These are phyloP conservation scores for Diarsia brunnea DNA, from an alignment of 2,888 invertebrate species.

Conservation along the genomic window DNA sequence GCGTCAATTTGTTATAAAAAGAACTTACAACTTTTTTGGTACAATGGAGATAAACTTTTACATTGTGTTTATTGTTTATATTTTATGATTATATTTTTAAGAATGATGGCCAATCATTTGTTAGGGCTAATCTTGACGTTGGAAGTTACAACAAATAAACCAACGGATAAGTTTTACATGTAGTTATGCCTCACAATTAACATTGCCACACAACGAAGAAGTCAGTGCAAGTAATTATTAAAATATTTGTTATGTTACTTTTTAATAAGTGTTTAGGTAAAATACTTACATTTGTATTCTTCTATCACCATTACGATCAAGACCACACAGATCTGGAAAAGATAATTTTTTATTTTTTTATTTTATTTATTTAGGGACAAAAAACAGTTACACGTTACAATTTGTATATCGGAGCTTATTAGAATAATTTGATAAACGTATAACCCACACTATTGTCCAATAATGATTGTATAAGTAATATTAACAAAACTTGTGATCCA, in stretches of 20 bases:
- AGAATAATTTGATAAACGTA: too few relatives aligned
- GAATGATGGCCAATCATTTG: background rate
- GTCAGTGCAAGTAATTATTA: too few relatives aligned
- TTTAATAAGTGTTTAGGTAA: too few relatives aligned
- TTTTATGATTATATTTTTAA: background rate
- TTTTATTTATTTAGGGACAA: too few relatives aligned
- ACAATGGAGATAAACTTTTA: background rate
- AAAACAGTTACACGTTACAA: too few relatives aligned
- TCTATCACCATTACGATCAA: conserved; percentile 25
- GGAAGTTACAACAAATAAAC: background rate
- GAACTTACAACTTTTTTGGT: background rate
- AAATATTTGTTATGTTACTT: too few relatives aligned
- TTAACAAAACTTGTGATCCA: background rate
- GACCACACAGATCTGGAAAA: conserved; percentile 22
- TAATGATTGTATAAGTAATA: background rate
- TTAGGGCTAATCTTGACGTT: background rate
- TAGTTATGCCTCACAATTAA: background rate
- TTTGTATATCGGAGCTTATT: too few relatives aligned
- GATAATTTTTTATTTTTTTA: too few relatives aligned
- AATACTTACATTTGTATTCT: conserved; percentile 27
- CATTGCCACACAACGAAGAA: too few relatives aligned
- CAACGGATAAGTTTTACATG: background rate
- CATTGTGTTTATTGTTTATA: background rate
- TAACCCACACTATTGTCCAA: too few relatives aligned
- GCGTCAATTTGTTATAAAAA: background rate